phyloP scores from a whole-genome alignment of 2,888 invertebrate genomes.

The Nephrotoma appendiculata region DNA sequence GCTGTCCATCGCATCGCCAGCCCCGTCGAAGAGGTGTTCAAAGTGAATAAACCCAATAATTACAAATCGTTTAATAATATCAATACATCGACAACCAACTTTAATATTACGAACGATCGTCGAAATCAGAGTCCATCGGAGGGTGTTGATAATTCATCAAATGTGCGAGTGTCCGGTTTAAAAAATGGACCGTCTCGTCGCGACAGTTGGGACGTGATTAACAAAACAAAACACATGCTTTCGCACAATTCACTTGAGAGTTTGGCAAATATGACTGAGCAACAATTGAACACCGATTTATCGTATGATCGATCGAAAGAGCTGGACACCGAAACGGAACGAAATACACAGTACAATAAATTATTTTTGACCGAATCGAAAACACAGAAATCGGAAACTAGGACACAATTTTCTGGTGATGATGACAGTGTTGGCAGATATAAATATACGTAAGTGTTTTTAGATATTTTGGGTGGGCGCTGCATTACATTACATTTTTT shows the following conservation, averaged over 20 bases:
- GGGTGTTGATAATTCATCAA: conserved; percentile 39
- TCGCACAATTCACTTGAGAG: conserved; percentile 57
- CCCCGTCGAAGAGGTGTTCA: conserved; percentile 17
- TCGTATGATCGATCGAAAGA: conserved; percentile 32
- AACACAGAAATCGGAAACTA: conserved; percentile 14
- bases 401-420: conserved; percentile 18
- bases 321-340: conserved; percentile 44
- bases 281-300: conserved; percentile 37
- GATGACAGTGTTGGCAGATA: conserved; percentile 22
- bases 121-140: conserved; percentile 30
- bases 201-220: conserved; percentile 72
- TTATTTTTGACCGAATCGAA: conserved; percentile 29
- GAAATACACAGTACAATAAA: conserved; percentile 45
- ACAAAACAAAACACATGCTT: conserved; percentile 62
- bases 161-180: conserved; percentile 43
- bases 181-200: conserved; percentile 42
- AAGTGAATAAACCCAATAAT: not conserved
- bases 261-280: conserved; percentile 50
- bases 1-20: conserved; percentile 32
- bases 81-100: not conserved
- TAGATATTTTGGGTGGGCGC: not conserved
- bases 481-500: not conserved
- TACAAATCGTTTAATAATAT: not conserved
- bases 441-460: conserved; percentile 4
- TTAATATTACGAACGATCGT: not conserved